A percentile compares a stretch with the other conserved stretches of the same genome.
These are phyloP conservation scores for Tauraco erythrolophus DNA, from an alignment of 2,113 vertebrate species.

Conservation along the genomic window DNA sequence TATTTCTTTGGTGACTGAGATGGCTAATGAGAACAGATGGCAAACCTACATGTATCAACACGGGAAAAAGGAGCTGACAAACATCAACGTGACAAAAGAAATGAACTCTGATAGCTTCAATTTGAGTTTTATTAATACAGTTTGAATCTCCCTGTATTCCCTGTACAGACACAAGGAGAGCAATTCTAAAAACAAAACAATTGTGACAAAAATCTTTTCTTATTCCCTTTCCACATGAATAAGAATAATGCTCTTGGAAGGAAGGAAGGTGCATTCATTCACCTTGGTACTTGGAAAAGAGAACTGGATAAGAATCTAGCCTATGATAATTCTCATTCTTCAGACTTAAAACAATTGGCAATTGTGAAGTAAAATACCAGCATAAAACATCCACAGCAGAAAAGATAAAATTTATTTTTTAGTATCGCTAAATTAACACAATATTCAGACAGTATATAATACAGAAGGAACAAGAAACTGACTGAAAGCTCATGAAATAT, in stretches of 20 bases:
- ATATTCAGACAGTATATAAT: not conserved
- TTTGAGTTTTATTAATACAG: conserved; percentile 26
- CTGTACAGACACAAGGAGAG: not conserved
- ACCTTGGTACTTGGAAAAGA: not conserved
- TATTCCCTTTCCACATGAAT: not conserved
- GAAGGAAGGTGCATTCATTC: conserved; percentile 3
- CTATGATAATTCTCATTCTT: not conserved
- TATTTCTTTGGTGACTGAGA: not conserved
- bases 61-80: conserved; percentile 31
- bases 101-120: conserved; percentile 28
- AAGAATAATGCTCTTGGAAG: conserved; percentile 14
- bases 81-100: conserved; percentile 16
- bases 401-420: not conserved
- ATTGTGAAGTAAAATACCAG: conserved; percentile 29
- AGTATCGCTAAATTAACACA: not conserved
- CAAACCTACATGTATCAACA: not conserved
- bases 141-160: conserved; percentile 1
- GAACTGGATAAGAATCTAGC: not conserved
- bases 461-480: conserved; percentile 33
- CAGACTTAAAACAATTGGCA: not conserved
- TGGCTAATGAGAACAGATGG: conserved; percentile 63
- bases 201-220: not conserved
- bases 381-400: not conserved
- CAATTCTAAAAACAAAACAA: conserved; percentile 13
- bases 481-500: conserved; percentile 33